phyloP scores from a whole-genome alignment of 2,113 vertebrate species.

The Chaetura pelagica region DNA sequence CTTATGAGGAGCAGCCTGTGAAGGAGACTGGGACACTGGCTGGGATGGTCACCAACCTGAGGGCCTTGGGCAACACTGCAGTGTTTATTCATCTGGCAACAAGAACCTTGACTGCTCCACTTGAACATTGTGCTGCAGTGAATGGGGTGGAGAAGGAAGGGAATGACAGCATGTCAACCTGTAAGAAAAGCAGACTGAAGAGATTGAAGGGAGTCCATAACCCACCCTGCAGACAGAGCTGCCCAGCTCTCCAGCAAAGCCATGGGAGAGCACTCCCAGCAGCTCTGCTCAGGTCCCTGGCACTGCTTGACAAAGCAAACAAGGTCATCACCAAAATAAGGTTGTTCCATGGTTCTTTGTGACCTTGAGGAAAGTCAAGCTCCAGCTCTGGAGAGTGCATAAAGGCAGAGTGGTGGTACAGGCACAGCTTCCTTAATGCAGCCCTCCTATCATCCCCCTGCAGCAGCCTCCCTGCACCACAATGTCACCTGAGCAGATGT shows the following conservation, averaged over 20 bases:
- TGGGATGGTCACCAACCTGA: not conserved
- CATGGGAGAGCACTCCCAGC: not conserved
- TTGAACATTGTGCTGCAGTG: not conserved
- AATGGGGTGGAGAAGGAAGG: not conserved
- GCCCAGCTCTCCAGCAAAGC: not conserved
- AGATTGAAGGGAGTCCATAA: not conserved
- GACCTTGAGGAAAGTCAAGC: not conserved
- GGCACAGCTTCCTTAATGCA: too few relatives aligned
- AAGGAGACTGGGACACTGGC: not conserved
- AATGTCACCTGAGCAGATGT: not conserved
- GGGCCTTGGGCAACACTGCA: too few relatives aligned
- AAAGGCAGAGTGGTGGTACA: not conserved
- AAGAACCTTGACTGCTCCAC: not conserved
- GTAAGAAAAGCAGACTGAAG: not conserved
- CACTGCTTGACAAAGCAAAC: too few relatives aligned
- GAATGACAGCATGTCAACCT: not conserved
- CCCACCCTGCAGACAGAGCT: not conserved
- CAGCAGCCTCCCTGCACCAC: not conserved
- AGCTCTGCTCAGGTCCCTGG: not conserved
- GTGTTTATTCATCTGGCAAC: not conserved
- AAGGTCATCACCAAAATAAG: not conserved
- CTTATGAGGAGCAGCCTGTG: not conserved
- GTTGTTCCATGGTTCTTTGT: not conserved
- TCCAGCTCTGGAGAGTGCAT: not conserved
- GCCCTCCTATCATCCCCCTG: rapidly evolving